phyloP scores from a whole-genome alignment of 1,140 invertebrate genomes.

The Papilio machaon region DNA sequence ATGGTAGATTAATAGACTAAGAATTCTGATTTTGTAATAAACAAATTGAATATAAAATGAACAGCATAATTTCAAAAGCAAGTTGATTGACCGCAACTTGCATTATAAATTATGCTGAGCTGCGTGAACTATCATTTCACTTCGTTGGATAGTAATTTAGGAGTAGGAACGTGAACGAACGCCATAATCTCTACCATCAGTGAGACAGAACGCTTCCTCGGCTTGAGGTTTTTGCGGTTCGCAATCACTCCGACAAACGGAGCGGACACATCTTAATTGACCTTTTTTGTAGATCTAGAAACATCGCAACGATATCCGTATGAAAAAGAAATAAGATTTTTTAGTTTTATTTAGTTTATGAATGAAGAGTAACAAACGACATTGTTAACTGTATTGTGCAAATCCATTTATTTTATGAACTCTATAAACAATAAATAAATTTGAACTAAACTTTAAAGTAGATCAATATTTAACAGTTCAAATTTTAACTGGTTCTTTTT shows the following conservation, averaged over 20 bases:
- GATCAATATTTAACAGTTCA: not conserved
- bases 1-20: too few relatives aligned
- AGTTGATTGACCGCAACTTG: not conserved
- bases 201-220: slow-evolving; percentile 64
- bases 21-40: not conserved
- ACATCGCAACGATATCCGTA: slow-evolving; percentile 46
- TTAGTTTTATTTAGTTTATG: slow-evolving; percentile 5
- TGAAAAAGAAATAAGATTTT: slow-evolving; percentile 38
- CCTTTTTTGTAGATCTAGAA: slow-evolving; percentile 52
- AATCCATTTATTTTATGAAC: not conserved
- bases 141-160: not conserved
- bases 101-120: not conserved
- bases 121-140: not conserved
- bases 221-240: slow-evolving; percentile 51
- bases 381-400: not conserved
- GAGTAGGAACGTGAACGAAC: not conserved
- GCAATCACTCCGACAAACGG: slow-evolving; percentile 67
- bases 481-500: not conserved
- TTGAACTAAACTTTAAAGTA: not conserved
- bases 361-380: not conserved
- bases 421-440: slow-evolving; percentile 2
- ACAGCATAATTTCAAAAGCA: not conserved
- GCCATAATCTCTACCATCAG: slow-evolving; percentile 56
- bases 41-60: not conserved
- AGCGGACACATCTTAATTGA: slow-evolving; percentile 66